Conservation (phyloP, 2,113 vertebrate genomes). For the Corydoras sp. region DNA sequence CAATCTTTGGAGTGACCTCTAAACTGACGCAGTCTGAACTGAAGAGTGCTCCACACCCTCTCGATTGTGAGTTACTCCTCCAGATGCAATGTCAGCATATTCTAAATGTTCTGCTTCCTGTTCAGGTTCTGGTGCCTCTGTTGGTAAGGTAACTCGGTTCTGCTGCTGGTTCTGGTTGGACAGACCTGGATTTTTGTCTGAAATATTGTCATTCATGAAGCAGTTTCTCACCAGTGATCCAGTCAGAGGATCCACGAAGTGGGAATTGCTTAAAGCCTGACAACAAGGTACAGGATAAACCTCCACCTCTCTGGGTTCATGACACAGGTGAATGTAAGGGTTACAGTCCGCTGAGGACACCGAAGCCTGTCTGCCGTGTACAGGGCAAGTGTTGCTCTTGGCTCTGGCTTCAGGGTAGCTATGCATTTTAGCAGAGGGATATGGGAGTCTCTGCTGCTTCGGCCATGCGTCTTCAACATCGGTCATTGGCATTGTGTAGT, state of each 20-base stretch:
- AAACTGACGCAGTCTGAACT: too few relatives aligned
- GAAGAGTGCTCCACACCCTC: too few relatives aligned
- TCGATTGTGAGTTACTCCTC: too few relatives aligned
- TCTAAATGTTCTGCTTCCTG: conserved; percentile 24
- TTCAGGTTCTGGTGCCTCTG: conserved; percentile 39
- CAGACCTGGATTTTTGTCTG: conserved; percentile 52
- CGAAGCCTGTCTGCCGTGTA: conserved; percentile 53
- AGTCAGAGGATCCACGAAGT: conserved; percentile 68
- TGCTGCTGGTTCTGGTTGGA: conserved; percentile 53
- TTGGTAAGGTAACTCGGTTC: conserved; percentile 56
- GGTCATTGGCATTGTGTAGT: conserved; percentile 68
- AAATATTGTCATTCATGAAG: conserved; percentile 48
- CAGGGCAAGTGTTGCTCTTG: conserved; percentile 60
- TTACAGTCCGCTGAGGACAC: conserved; percentile 51
- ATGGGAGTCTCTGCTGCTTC: conserved; percentile 55
- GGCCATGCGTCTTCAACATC: conserved; percentile 70
- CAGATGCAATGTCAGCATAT: too few relatives aligned
- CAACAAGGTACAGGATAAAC: conserved; percentile 56
- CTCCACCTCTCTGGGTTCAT: conserved; percentile 49
- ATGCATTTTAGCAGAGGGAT: conserved; percentile 52
- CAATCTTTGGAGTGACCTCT: too few relatives aligned
- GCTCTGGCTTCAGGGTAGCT: conserved; percentile 57
- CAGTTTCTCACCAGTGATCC: conserved; percentile 63
- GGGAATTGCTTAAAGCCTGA: conserved; percentile 49
- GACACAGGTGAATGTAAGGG: conserved; percentile 63